Evolutionary conservation across 2,797 vertebrate genomes (phyloP), one percentile per base, ranked within the genome.

Genomic region (Macroramphosus scolopax): DNA sequence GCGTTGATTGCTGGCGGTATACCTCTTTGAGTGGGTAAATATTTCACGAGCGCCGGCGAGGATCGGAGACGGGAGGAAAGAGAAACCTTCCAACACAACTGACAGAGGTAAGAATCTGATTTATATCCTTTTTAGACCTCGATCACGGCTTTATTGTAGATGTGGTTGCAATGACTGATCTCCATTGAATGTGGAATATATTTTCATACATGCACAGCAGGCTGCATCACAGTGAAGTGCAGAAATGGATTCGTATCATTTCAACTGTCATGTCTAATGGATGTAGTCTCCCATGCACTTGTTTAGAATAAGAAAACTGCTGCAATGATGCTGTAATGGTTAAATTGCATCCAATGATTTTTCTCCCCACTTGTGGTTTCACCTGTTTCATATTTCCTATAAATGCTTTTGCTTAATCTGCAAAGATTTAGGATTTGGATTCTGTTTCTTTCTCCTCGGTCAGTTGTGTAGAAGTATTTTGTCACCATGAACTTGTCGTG

Each of bases 21-120:
- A 78, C 76, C 72, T 75, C 79, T 82, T 62, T 89, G 81, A 90
- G 83, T 49, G 78, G 76, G 73, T 81, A 53, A 78, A 77, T 84
- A 87, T 83, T 75, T 82, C 39, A 77, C 74, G 49, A 72, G 64
- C 69, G 13, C 68, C 57, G 39, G 71, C 36, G 20, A 15, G 62
- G 64, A 72, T 75, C 61, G 52, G 55, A 71, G 50, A 54, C 60
- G 53, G 66, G 54, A 69, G 63, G 68, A 68, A 75, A 78, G 63
- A 56, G 45, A 74, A 77, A 50, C 57, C 74, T 77, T 59, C 73
- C 71, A 46, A 20, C 51, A 35, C 68, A 59, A 52, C 51, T 51
- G 42, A 80, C 56, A 63, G 72, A 84, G 88, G 88, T 89, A 86
- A 83, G 84, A 68, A 26, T 56, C 54, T 6, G 32, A 52, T 64